Conservation (phyloP, 2,797 vertebrate genomes). For the Ptychobarbus kaznakovi region DNA sequence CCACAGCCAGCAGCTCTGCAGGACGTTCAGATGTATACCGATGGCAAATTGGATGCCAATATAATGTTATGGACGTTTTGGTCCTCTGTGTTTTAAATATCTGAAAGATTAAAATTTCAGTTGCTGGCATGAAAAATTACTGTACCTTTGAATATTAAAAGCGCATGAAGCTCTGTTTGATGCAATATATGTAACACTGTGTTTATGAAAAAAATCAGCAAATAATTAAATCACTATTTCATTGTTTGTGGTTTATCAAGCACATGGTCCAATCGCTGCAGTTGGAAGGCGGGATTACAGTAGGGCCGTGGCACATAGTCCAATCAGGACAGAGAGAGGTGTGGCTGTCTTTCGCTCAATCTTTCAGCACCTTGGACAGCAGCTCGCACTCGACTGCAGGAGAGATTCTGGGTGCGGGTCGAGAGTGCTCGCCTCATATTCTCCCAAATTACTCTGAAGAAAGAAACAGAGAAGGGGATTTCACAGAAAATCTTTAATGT, state of each 20-base stretch:
- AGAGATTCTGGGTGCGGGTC: slow-evolving; percentile 53
- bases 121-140: not conserved
- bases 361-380: slow-evolving; percentile 76
- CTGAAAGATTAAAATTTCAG: not conserved
- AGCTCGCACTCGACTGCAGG: slow-evolving; percentile 67
- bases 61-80: not conserved
- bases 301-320: not conserved
- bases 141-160: not conserved
- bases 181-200: not conserved
- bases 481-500: not conserved
- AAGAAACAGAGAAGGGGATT: not conserved
- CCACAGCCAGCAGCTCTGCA: not conserved
- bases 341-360: slow-evolving; percentile 26
- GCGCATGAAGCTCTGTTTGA: too few relatives aligned
- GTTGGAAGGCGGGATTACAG: slow-evolving; percentile 30
- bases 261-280: slow-evolving; percentile 47
- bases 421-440: slow-evolving; percentile 15
- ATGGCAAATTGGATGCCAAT: not conserved
- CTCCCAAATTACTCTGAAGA: slow-evolving; percentile 6
- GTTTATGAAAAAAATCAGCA: not conserved
- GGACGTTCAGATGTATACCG: not conserved
- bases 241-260: slow-evolving; percentile 35
- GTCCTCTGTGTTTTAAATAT: not conserved
- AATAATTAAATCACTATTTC: slow-evolving; percentile 40
- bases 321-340: slow-evolving; percentile 23